A percentile compares a stretch with the other conserved stretches of the same genome.
Evolutionary conservation across 2,888 invertebrate species (phyloP).

Genomic region (Bombylius major): DNA sequence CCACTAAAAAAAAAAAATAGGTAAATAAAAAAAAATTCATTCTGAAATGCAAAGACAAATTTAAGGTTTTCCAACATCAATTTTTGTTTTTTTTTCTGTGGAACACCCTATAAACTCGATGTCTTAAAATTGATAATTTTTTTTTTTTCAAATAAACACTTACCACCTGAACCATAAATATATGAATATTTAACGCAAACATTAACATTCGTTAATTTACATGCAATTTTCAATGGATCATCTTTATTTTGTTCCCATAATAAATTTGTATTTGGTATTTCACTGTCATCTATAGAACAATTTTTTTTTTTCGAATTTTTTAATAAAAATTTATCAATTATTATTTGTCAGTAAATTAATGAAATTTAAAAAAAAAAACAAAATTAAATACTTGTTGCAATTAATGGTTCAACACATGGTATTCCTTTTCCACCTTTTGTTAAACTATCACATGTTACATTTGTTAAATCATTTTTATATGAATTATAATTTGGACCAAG

Average conservation of each 20-base stretch:
- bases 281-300: conserved; percentile 41
- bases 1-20: conserved; percentile 36
- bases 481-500: conserved; percentile 46
- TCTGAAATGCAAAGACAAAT: background rate
- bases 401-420: conserved; percentile 51
- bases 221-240: conserved; percentile 38
- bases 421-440: conserved; percentile 41
- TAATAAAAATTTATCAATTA: too few relatives aligned
- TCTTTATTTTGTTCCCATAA: conserved; percentile 44
- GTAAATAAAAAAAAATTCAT: background rate
- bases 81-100: too few relatives aligned
- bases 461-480: conserved; percentile 41
- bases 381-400: conserved; percentile 43
- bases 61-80: too few relatives aligned
- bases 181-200: conserved; percentile 53
- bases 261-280: conserved; percentile 47
- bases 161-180: conserved; percentile 47
- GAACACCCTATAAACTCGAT: too few relatives aligned
- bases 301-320: background rate
- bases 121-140: too few relatives aligned
- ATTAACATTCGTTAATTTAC: conserved; percentile 44
- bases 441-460: conserved; percentile 43
- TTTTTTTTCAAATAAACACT: conserved; percentile 18
- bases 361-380: background rate
- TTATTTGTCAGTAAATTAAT: too few relatives aligned